Evolutionary conservation across 2,888 invertebrate genomes (phyloP).

Genomic region (Koerneria pararmatus): DNA sequence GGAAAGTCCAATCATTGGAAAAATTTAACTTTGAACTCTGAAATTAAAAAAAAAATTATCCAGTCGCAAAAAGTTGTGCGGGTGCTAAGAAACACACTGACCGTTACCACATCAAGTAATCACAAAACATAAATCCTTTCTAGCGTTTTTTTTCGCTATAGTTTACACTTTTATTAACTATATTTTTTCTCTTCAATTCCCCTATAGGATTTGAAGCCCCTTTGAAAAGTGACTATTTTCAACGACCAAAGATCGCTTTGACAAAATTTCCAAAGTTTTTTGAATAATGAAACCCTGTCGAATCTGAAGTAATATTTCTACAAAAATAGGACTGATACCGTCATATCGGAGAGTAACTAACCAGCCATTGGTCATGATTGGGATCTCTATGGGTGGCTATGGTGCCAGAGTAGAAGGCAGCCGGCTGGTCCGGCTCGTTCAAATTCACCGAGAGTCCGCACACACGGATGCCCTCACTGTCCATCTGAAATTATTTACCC

Average conservation of each 20-base stretch:
- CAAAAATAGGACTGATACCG: no score
- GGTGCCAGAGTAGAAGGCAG: conserved; percentile 20
- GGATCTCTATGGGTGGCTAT: neutral
- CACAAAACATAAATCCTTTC: neutral
- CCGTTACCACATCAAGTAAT: neutral
- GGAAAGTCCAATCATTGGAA: no score
- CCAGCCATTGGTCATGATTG: neutral
- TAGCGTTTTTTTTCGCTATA: neutral
- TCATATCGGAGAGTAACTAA: no score
- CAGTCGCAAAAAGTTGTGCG: neutral
- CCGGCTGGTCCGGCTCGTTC: neutral
- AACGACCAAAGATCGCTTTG: no score
- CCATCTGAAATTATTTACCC: conserved; percentile 9
- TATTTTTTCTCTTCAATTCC: no score
- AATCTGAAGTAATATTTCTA: no score
- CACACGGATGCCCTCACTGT: conserved; percentile 7
- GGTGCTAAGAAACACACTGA: neutral
- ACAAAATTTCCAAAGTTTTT: no score
- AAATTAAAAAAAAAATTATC: neutral
- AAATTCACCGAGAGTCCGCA: neutral
- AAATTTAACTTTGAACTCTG: no score
- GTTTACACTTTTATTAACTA: no score
- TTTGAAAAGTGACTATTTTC: no score
- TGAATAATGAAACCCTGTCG: no score
- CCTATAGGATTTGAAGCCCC: no score